Evolutionary conservation across 2,888 invertebrate genomes (phyloP).

Genomic region (Autographa gamma): DNA sequence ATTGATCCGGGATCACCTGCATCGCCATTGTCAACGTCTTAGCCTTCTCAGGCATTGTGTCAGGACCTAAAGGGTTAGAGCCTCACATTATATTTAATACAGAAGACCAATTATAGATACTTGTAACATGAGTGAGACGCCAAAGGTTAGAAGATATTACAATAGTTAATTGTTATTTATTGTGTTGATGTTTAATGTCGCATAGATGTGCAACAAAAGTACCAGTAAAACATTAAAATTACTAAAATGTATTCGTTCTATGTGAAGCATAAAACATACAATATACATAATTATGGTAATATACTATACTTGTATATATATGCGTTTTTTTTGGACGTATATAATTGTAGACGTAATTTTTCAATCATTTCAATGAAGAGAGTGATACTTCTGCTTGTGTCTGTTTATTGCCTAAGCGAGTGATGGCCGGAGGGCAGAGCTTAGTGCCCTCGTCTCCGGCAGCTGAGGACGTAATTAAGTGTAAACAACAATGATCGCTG

Average conservation of each 20-base stretch:
- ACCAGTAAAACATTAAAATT: neutral
- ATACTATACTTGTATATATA: too few species aligned
- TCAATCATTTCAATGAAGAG: neutral
- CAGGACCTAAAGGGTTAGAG: constrained; percentile 11
- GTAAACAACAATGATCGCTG: constrained; percentile 40
- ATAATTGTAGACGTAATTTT: too few species aligned
- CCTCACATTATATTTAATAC: neutral
- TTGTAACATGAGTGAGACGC: neutral
- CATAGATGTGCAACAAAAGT: neutral
- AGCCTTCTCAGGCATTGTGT: constrained; percentile 8
- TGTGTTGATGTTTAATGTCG: neutral
- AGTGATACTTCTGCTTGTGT: neutral
- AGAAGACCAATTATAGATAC: neutral
- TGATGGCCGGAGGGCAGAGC: neutral
- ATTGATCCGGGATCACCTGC: constrained; percentile 52
- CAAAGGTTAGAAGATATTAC: neutral
- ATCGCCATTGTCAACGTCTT: neutral
- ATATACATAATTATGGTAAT: too few species aligned
- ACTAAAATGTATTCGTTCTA: too few species aligned
- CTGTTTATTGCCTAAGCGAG: constrained; percentile 3
- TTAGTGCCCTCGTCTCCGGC: neutral
- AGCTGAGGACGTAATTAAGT: constrained; percentile 23
- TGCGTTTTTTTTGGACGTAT: too few species aligned
- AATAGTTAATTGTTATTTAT: constrained; percentile 1
- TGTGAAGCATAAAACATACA: too few species aligned